phyloP scores from a whole-genome alignment of 2,888 invertebrate genomes.

The Eucriotettix oculatus region DNA sequence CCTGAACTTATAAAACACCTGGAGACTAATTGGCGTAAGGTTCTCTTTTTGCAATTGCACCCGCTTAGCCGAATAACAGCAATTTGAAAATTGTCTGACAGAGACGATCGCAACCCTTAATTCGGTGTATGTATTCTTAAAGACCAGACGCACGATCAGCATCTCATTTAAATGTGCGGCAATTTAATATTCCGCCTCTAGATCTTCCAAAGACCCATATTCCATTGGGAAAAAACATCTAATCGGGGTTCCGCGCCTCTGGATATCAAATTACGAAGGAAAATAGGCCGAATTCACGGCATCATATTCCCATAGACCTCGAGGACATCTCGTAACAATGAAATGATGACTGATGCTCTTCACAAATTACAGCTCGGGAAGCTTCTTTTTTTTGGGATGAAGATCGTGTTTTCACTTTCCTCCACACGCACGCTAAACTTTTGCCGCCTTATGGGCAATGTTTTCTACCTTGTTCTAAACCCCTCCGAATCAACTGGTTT shows the following conservation, averaged over 20 bases:
- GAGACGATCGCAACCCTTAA: neutral
- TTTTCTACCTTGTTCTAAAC: too few species aligned
- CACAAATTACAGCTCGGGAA: too few species aligned
- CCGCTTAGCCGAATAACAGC: neutral
- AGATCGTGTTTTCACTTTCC: too few species aligned
- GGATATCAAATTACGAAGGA: neutral
- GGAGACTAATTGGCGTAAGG: neutral
- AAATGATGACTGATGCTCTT: too few species aligned
- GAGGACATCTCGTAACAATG: neutral
- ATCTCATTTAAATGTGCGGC: neutral
- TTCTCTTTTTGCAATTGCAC: neutral
- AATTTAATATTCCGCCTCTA: neutral
- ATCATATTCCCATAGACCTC: neutral
- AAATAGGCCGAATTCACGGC: neutral
- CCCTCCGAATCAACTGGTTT: too few species aligned
- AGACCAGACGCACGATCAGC: neutral
- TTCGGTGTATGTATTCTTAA: neutral
- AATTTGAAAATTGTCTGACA: neutral
- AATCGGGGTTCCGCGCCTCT: neutral
- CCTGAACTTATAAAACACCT: constrained; percentile 4
- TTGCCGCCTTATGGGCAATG: too few species aligned
- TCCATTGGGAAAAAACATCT: neutral
- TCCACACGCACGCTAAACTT: too few species aligned
- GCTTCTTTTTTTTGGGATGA: too few species aligned
- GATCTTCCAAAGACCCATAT: neutral